Conservation (phyloP, 2,888 invertebrate genomes). For the Hymenopus coronatus region DNA sequence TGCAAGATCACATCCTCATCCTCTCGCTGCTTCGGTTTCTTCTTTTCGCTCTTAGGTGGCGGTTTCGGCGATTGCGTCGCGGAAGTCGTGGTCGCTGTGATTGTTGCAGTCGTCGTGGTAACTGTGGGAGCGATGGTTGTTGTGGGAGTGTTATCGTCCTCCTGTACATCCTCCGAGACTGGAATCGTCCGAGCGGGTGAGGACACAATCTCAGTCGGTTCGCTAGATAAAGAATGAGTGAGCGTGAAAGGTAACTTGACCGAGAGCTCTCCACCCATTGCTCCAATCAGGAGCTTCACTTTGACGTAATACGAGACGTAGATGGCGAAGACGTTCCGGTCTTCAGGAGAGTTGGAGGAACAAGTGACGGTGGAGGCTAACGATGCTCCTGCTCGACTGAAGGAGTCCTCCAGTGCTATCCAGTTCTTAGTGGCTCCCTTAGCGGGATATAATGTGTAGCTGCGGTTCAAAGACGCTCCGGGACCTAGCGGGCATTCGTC, state of each 20-base stretch:
- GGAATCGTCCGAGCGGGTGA: background rate
- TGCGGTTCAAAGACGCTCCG: conserved; percentile 58
- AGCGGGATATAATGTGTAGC: conserved; percentile 66
- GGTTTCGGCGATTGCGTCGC: background rate
- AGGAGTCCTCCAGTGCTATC: conserved; percentile 86
- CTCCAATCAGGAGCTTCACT: conserved; percentile 74
- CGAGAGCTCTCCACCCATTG: conserved; percentile 77
- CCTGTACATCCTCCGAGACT: background rate
- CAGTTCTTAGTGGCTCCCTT: conserved; percentile 83
- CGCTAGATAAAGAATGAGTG: conserved; percentile 55
- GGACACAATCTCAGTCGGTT: background rate
- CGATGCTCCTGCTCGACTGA: conserved; percentile 60
- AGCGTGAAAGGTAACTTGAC: conserved; percentile 77
- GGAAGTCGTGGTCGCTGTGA: background rate
- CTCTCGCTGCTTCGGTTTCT: conserved; percentile 23
- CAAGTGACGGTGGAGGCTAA: conserved; percentile 55
- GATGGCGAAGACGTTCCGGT: conserved; percentile 84
- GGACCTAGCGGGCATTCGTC: conserved; percentile 65
- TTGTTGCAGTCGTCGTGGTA: conserved; percentile 13
- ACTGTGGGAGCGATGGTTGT: background rate
- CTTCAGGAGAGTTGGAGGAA: conserved; percentile 58
- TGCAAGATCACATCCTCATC: conserved; percentile 32
- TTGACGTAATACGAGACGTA: conserved; percentile 90
- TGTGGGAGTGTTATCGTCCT: background rate
- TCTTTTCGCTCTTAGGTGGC: conserved; percentile 12